Base-by-base conservation (phyloP, 2,888 invertebrate genomes). In the Ecliptopera silaceata region DNA sequence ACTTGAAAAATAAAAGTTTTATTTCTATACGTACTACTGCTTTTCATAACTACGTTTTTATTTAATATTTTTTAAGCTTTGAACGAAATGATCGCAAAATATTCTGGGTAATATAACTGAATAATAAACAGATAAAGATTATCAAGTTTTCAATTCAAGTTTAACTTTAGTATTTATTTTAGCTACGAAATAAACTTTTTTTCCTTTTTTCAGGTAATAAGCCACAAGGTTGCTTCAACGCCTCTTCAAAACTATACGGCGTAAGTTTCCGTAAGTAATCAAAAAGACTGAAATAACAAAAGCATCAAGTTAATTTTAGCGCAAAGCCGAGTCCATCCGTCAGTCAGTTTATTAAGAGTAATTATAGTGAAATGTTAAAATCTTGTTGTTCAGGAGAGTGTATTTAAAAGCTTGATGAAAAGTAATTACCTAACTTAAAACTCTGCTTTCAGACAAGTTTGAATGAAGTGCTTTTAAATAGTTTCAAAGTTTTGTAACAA, bases 201-300 rank as follows among this genome's bases (percentile, higher is more conserved):
- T 47, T 43, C 18, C 41, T 11, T 15, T 43, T 56, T 54, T 34
- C 59, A 55, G 59, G 59, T 59, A 59, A 59, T 47, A 17, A 50
- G 17, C 50, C 32, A 46, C 26, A 36, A 11, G 22, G 20, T 32
- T 44, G 42, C 36, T 29, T 17, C 29, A 22, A 36, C 46, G 39
- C 20, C 36, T 50, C 48, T 46, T 20, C 43, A 39, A 36, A 47
- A 48, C 29, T 32, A 41, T 46, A 49, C 48, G 38, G 39, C 32
- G 13, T 18, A 49, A 52, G 54, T 42, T 47, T 38, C 26, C 26
- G 44, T 52, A 39, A 43, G 56, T 52, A 52, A 57, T 57, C 47
- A 43, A 51, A 56, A 43, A 41, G 32, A 48, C 47, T 44, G 39
- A 15, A 59, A 55, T n/a, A n/a, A 11, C 53, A 13, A 41, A 15